These are phyloP conservation scores for Phoxinus phoxinus DNA, from an alignment of 2,113 vertebrate genomes.

Conservation along the genomic window DNA sequence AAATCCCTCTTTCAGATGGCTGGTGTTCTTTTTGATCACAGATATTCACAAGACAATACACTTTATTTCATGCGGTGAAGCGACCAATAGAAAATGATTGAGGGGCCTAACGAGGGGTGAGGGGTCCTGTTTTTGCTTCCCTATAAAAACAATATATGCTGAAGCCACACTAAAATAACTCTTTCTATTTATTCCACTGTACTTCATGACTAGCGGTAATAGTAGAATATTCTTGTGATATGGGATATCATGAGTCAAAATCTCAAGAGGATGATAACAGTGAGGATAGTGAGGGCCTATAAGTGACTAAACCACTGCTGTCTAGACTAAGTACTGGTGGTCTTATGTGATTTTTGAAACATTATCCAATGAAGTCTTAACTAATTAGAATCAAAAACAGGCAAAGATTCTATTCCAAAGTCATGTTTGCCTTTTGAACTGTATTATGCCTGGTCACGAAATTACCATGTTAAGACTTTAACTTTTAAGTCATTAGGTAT, in stretches of 20 bases:
- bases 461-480: background rate
- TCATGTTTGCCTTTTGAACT: background rate
- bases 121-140: background rate
- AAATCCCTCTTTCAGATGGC: constrained; percentile 28
- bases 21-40: constrained; percentile 42
- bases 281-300: background rate
- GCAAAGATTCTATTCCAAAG: background rate
- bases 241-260: background rate
- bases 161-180: background rate
- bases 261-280: background rate
- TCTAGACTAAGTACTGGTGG: constrained; percentile 24
- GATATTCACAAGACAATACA: constrained; percentile 34
- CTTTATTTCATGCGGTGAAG: constrained; percentile 13
- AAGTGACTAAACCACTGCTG: constrained; percentile 26
- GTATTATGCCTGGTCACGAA: background rate
- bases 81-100: background rate
- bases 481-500: background rate
- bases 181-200: background rate
- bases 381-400: background rate
- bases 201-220: background rate
- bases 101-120: background rate
- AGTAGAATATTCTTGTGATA: background rate
- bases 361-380: background rate
- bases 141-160: background rate
- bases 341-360: constrained; percentile 13